These are phyloP conservation scores for Drosophila rubida DNA, from an alignment of 2,888 invertebrate genomes.

Conservation along the genomic window DNA sequence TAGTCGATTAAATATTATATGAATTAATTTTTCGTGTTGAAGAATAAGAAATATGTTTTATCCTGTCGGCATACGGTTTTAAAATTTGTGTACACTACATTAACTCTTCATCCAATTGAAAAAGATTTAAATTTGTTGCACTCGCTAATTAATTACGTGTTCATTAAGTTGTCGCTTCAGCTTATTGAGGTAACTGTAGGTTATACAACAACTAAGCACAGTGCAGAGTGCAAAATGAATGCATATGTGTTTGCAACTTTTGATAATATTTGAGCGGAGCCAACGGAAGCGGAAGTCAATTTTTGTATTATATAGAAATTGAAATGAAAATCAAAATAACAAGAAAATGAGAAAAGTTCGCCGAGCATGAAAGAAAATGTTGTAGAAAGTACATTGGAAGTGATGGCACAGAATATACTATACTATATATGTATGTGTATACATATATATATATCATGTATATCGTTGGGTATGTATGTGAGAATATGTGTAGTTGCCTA, in stretches of 20 bases:
- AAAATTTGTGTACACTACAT: too few species aligned
- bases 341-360: conserved; percentile 71
- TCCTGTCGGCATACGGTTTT: too few species aligned
- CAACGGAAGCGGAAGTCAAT: conserved; percentile 72
- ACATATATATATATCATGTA: neutral
- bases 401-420: conserved; percentile 35
- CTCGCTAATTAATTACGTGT: too few species aligned
- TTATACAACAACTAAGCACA: conserved; percentile 8
- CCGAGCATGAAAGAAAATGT: conserved; percentile 67
- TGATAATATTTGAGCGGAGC: conserved; percentile 50
- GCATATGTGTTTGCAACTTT: conserved; percentile 35
- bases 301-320: conserved; percentile 62
- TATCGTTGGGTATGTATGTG: neutral
- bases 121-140: too few species aligned
- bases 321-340: conserved; percentile 67
- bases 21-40: too few species aligned
- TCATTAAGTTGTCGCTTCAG: too few species aligned
- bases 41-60: too few species aligned
- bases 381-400: conserved; percentile 55
- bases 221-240: conserved; percentile 15
- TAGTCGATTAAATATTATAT: too few species aligned
- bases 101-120: too few species aligned
- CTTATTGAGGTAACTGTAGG: too few species aligned
- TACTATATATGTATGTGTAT: conserved; percentile 2
- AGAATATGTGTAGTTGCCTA: conserved; percentile 28